Evolutionary conservation across 2,113 vertebrate species (phyloP).

Genomic region (Salminus brasiliensis): DNA sequence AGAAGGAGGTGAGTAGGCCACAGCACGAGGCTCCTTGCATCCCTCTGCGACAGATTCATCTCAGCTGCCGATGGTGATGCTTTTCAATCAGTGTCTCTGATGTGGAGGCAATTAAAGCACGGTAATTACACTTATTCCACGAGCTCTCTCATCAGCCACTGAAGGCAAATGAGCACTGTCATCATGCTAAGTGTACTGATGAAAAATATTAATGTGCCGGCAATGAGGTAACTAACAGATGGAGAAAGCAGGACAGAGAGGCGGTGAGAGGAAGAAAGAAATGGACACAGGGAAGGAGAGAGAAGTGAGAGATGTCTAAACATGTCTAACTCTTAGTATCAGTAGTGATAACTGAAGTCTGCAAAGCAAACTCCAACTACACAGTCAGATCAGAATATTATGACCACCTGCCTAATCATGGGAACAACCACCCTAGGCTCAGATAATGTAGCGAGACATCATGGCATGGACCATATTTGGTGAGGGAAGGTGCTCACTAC

Average conservation of each 20-base stretch:
- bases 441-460: too few species aligned
- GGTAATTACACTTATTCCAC: conserved; percentile 47
- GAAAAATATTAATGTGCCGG: conserved; percentile 37
- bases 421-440: too few species aligned
- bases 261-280: not conserved
- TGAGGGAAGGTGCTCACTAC: too few species aligned
- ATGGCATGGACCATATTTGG: too few species aligned
- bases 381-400: too few species aligned
- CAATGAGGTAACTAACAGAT: conserved; percentile 12
- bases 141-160: conserved; percentile 38
- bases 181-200: conserved; percentile 23
- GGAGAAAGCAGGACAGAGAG: conserved; percentile 13
- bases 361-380: too few species aligned
- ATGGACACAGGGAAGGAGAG: not conserved
- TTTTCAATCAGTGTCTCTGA: conserved; percentile 46
- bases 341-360: too few species aligned
- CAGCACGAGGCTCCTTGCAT: not conserved
- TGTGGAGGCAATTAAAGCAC: conserved; percentile 34
- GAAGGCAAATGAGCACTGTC: conserved; percentile 37
- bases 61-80: conserved; percentile 14
- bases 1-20: not conserved
- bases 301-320: not conserved
- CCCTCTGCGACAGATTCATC: not conserved
- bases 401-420: too few species aligned
- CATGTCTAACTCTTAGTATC: too few species aligned